These are phyloP conservation scores for Craterocephalus amniculus DNA, from an alignment of 2,797 vertebrate genomes.

Conservation along the genomic window DNA sequence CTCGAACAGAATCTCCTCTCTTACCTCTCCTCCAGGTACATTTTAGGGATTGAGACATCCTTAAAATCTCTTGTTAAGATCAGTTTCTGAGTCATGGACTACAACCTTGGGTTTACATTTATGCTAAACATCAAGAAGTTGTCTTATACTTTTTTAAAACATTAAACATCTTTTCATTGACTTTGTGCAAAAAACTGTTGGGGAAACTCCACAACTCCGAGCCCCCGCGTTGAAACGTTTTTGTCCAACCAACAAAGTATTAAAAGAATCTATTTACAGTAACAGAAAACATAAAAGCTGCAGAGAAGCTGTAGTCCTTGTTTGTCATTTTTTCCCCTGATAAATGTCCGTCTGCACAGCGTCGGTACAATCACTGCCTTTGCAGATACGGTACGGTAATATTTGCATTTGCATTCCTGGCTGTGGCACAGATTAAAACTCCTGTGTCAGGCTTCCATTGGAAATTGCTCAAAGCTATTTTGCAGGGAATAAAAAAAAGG, in stretches of 20 bases:
- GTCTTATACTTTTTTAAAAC: too few species aligned
- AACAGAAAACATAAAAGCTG: too few species aligned
- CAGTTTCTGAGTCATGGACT: neutral
- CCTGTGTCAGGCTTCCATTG: slow-evolving; percentile 2
- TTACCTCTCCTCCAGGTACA: neutral
- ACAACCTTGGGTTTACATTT: too few species aligned
- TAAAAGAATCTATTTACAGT: too few species aligned
- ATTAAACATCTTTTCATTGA: too few species aligned
- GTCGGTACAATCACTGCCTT: neutral
- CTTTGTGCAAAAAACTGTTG: too few species aligned
- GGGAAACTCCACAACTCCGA: too few species aligned
- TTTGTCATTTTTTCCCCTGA: too few species aligned
- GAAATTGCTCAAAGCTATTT: slow-evolving; percentile 26
- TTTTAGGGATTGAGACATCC: neutral
- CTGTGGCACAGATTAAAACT: neutral
- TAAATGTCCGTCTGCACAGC: neutral
- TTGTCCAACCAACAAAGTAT: too few species aligned
- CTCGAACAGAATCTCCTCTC: neutral
- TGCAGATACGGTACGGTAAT: neutral
- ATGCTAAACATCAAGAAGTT: too few species aligned
- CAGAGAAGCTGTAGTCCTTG: too few species aligned
- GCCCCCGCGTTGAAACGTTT: too few species aligned
- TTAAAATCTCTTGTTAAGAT: neutral
- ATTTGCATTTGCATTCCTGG: slow-evolving; percentile 9
- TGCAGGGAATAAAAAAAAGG: slow-evolving; percentile 27